A percentile compares a stretch with the other conserved stretches of the same genome.
Conservation (phyloP, 2,888 invertebrate species). For the Athalia circularis region DNA sequence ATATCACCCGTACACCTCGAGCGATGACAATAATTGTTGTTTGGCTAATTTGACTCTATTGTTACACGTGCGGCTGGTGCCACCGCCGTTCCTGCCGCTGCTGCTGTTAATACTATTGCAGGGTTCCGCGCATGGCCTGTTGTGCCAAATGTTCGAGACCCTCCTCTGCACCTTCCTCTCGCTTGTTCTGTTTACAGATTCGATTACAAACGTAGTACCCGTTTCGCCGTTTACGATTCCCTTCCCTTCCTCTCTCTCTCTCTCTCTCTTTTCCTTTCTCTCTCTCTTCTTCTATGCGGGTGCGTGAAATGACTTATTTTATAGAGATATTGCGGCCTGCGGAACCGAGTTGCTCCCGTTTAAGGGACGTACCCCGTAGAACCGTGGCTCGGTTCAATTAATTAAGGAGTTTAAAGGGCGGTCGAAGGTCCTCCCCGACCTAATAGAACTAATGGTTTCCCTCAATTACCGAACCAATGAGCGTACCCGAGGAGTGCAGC, state of each 20-base stretch:
- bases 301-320: slow-evolving; percentile 42
- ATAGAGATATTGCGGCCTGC: slow-evolving; percentile 35
- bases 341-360: slow-evolving; percentile 21
- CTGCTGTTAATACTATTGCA: neutral
- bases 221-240: neutral
- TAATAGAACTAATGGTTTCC: slow-evolving; percentile 45
- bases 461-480: slow-evolving; percentile 57
- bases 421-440: slow-evolving; percentile 42
- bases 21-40: slow-evolving; percentile 8
- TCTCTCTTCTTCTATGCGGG: slow-evolving; percentile 54
- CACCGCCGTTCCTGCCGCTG: neutral
- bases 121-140: neutral
- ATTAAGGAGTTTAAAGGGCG: slow-evolving; percentile 64
- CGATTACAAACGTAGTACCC: slow-evolving; percentile 23
- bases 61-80: slow-evolving; percentile 3
- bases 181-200: slow-evolving; percentile 15
- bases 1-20: neutral
- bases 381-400: slow-evolving; percentile 66
- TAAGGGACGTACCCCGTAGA: slow-evolving; percentile 52
- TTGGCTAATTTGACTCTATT: slow-evolving; percentile 14
- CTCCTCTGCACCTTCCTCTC: slow-evolving; percentile 1
- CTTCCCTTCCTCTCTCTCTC: slow-evolving; percentile 35
- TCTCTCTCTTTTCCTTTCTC: slow-evolving; percentile 49
- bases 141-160: neutral
- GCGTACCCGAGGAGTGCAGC: slow-evolving; percentile 49